These are phyloP conservation scores for Cygnus buccinator DNA, from an alignment of 2,113 vertebrate species.

Conservation along the genomic window DNA sequence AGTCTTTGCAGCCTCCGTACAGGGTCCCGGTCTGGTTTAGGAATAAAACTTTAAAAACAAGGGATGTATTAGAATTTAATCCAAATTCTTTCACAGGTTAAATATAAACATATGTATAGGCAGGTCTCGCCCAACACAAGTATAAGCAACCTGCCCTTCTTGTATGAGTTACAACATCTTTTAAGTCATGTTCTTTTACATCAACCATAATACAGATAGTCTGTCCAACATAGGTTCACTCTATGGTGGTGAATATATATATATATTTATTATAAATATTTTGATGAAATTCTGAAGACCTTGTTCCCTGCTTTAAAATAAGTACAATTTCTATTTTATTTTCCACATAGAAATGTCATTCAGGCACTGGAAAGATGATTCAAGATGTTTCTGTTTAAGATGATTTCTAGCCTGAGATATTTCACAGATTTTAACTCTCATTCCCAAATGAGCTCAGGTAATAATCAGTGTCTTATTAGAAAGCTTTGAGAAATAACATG, in stretches of 20 bases:
- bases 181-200: neutral
- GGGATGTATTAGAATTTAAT: neutral
- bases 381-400: neutral
- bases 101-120: neutral
- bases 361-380: neutral
- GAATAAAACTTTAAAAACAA: neutral
- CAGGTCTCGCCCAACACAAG: neutral
- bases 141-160: no score
- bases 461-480: constrained; percentile 14
- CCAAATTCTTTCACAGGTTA: neutral
- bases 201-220: accelerated
- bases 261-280: neutral
- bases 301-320: neutral
- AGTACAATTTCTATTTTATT: neutral
- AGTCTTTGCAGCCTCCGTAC: neutral
- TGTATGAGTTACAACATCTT: neutral
- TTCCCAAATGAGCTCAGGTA: neutral
- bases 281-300: neutral
- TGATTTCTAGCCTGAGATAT: neutral
- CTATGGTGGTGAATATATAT: neutral
- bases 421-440: neutral
- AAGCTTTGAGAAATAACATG: neutral
- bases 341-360: neutral
- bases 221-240: neutral
- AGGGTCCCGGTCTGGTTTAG: neutral